Evolutionary conservation across 2,113 vertebrate genomes (phyloP).

Genomic region (Vombatus ursinus): DNA sequence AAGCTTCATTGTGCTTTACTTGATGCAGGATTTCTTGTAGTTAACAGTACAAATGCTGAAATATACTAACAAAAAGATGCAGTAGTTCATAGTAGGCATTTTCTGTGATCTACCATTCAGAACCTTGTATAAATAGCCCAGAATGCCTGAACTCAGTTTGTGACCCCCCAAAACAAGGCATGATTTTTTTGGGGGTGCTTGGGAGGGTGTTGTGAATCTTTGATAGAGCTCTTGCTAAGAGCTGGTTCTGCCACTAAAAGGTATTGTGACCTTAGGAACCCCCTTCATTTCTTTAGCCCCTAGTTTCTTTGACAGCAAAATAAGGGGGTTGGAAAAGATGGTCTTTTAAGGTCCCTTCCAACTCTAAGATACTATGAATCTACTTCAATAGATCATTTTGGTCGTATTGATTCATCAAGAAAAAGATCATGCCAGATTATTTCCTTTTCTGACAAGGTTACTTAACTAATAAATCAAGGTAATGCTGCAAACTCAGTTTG

Average conservation of each 20-base stretch:
- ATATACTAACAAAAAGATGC: constrained; percentile 38
- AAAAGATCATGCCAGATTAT: background rate
- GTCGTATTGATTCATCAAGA: background rate
- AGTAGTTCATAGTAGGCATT: constrained; percentile 40
- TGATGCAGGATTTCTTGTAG: constrained; percentile 68
- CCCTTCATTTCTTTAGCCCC: constrained; percentile 13
- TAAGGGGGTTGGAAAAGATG: background rate
- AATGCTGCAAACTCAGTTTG: background rate
- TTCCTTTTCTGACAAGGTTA: background rate
- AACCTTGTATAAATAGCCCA: constrained; percentile 42
- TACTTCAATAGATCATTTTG: constrained; percentile 23
- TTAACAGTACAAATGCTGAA: constrained; percentile 67
- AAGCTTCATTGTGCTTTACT: constrained; percentile 59
- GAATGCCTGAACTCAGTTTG: constrained; percentile 12
- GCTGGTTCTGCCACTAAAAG: background rate
- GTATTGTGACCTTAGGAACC: background rate
- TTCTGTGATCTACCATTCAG: constrained; percentile 55
- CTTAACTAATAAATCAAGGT: background rate
- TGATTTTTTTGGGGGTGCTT: background rate
- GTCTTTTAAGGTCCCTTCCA: constrained; percentile 22
- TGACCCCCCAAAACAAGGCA: constrained; percentile 11
- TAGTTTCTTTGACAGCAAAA: constrained; percentile 8
- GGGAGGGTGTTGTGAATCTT: background rate
- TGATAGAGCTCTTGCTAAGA: background rate
- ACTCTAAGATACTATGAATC: constrained; percentile 5